A percentile compares a stretch with the other conserved stretches of the same genome.
These are phyloP conservation scores for Centropus bengalensis DNA, from an alignment of 2,113 vertebrate species.

Conservation along the genomic window DNA sequence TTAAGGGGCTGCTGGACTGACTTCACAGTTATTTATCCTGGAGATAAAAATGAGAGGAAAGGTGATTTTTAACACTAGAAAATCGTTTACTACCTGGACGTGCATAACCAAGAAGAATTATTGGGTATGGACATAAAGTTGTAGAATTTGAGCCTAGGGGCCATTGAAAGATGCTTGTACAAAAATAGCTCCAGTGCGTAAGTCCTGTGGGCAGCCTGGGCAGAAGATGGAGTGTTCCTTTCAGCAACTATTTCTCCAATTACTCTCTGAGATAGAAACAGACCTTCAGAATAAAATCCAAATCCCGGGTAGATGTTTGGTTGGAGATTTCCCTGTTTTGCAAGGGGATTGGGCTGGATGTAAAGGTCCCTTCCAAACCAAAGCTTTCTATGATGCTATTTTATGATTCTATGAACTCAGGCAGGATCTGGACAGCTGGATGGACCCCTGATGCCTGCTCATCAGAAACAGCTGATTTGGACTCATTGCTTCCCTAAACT, in stretches of 20 bases:
- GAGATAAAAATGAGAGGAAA: background rate
- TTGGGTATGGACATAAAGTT: background rate
- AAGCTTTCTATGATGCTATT: no score
- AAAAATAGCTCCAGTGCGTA: background rate
- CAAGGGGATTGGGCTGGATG: no score
- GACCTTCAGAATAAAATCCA: background rate
- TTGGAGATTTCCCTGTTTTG: no score
- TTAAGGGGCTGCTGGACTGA: background rate
- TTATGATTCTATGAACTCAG: background rate
- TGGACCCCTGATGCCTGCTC: background rate
- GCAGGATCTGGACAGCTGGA: background rate
- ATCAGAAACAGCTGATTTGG: background rate
- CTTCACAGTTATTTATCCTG: background rate
- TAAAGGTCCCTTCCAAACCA: no score
- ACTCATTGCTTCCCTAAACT: background rate
- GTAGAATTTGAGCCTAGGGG: background rate
- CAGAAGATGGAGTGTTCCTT: background rate
- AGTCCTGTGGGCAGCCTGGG: background rate
- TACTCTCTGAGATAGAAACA: background rate
- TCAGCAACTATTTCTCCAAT: background rate
- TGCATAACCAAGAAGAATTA: background rate
- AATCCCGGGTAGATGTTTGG: background rate
- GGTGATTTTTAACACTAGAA: background rate
- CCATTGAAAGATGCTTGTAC: background rate
- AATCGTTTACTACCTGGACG: background rate